Evolutionary conservation across 2,888 invertebrate genomes (phyloP).

Genomic region (Drosophila anomalata): DNA sequence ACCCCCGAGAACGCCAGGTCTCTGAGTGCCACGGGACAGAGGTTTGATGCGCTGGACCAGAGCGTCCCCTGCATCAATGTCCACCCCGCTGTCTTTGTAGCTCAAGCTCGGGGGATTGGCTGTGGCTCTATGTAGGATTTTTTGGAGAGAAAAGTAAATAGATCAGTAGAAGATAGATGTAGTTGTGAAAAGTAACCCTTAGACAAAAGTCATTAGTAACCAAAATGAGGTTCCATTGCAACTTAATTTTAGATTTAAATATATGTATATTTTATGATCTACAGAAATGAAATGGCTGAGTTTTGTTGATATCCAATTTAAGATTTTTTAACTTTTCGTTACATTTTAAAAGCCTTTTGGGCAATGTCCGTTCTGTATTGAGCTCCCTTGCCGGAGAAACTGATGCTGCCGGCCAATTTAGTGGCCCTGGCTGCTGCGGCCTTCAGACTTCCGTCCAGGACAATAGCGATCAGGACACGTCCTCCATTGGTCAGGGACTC

Average conservation of each 20-base stretch:
- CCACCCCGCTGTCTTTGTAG: slow-evolving; percentile 96
- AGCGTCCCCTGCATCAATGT: slow-evolving; percentile 95
- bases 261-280: too few species aligned
- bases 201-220: neutral
- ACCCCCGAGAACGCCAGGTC: slow-evolving; percentile 91
- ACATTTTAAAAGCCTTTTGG: slow-evolving; percentile 93
- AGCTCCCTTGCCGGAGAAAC: slow-evolving; percentile 93
- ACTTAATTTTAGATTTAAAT: too few species aligned
- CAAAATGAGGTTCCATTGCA: neutral
- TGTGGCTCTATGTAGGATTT: slow-evolving; percentile 18
- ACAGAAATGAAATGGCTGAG: too few species aligned
- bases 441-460: slow-evolving; percentile 88
- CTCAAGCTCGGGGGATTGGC: slow-evolving; percentile 85
- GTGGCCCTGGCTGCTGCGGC: slow-evolving; percentile 90
- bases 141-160: neutral
- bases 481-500: slow-evolving; percentile 93
- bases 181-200: neutral
- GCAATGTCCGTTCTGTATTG: slow-evolving; percentile 96
- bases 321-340: slow-evolving; percentile 51
- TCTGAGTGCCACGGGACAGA: slow-evolving; percentile 90
- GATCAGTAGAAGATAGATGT: neutral
- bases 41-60: slow-evolving; percentile 94
- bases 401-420: slow-evolving; percentile 88
- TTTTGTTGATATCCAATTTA: neutral
- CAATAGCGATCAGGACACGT: slow-evolving; percentile 93